phyloP scores from a whole-genome alignment of 1,140 invertebrate species.

The Drosophila melanogaster region DNA sequence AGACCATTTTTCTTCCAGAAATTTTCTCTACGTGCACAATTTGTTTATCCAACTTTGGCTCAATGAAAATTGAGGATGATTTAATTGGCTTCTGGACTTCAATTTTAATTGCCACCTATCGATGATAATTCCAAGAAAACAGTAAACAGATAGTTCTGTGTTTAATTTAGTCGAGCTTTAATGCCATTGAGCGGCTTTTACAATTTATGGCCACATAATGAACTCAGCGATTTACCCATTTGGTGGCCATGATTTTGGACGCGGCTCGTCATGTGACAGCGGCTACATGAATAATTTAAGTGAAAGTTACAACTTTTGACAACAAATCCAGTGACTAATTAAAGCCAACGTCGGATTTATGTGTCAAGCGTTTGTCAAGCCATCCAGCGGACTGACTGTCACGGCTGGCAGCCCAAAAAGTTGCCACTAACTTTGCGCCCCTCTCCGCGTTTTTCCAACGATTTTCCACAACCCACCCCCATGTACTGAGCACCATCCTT shows the following conservation, averaged over 20 bases:
- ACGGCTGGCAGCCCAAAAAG: conserved; percentile 33
- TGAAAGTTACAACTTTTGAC: conserved; percentile 48
- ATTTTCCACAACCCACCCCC: too few relatives aligned
- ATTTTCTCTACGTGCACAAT: neutral
- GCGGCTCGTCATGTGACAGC: conserved; percentile 1
- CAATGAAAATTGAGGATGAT: conserved; percentile 22
- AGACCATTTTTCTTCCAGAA: too few relatives aligned
- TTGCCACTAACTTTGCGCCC: conserved; percentile 30
- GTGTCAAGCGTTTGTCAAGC: conserved; percentile 66
- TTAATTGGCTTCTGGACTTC: neutral
- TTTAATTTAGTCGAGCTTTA: conserved; percentile 7
- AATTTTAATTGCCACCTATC: conserved; percentile 7
- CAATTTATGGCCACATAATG: conserved; percentile 23
- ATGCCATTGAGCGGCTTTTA: neutral
- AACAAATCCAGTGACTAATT: conserved; percentile 68
- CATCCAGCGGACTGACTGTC: conserved; percentile 32
- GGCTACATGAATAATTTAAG: conserved; percentile 60
- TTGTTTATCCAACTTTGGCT: conserved; percentile 10
- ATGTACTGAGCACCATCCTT: neutral
- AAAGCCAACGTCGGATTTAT: conserved; percentile 70
- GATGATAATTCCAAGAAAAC: conserved; percentile 9
- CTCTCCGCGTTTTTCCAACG: conserved; percentile 1
- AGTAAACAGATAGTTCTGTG: conserved; percentile 17
- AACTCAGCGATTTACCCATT: conserved; percentile 23
- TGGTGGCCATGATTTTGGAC: conserved; percentile 24